phyloP scores from a whole-genome alignment of 2,888 invertebrate genomes.

The Parthenolecanium corni region DNA sequence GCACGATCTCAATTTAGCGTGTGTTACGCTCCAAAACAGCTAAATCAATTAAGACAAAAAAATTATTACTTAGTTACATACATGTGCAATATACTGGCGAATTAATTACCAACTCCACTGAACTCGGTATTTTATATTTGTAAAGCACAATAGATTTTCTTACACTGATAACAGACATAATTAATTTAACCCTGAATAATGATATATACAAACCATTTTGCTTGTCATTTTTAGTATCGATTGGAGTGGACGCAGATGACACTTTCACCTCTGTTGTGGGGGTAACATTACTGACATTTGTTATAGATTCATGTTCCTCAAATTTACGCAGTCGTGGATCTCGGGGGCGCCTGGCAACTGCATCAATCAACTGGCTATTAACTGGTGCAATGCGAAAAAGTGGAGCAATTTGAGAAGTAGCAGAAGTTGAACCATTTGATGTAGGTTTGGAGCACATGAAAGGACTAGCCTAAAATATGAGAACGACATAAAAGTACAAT shows the following conservation, averaged over 20 bases:
- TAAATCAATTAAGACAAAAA: too few species aligned
- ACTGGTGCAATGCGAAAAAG: conserved; percentile 28
- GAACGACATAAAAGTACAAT: too few species aligned
- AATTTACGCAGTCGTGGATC: conserved; percentile 31
- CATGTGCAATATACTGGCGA: neutral
- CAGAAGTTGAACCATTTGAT: neutral
- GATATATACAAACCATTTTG: conserved; percentile 27
- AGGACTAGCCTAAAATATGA: neutral
- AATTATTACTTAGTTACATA: too few species aligned
- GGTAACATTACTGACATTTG: neutral
- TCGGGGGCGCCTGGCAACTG: conserved; percentile 27
- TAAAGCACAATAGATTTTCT: conserved; percentile 23
- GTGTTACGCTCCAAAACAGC: too few species aligned
- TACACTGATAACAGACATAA: conserved; percentile 18
- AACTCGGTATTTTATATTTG: conserved; percentile 25
- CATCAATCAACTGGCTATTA: conserved; percentile 30
- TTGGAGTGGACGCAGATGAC: neutral
- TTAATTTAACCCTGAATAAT: conserved; percentile 23
- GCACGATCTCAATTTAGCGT: too few species aligned
- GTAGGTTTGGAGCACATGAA: neutral
- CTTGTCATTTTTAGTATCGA: conserved; percentile 23
- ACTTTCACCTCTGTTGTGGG: neutral
- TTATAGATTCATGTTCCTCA: neutral
- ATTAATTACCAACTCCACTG: conserved; percentile 26
- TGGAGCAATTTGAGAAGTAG: neutral